Evolutionary conservation across 2,113 vertebrate species (phyloP).

Genomic region (Varanus salvator): DNA sequence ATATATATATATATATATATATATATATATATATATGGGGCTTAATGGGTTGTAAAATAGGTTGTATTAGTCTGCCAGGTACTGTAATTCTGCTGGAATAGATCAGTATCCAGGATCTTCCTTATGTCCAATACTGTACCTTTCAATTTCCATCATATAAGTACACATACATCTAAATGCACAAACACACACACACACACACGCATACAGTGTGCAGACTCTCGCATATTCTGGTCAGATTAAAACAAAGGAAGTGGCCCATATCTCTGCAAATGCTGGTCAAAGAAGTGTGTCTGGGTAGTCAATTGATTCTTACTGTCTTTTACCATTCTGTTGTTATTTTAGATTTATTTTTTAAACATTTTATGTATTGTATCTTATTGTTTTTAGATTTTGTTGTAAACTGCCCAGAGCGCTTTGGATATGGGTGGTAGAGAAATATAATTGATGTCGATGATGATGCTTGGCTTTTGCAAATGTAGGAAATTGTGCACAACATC

Average conservation of each 20-base stretch:
- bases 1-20: too few species aligned
- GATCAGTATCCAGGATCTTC: not conserved
- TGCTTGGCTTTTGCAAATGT: not conserved
- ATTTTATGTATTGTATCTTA: too few species aligned
- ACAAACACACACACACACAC: too few species aligned
- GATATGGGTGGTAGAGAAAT: too few species aligned
- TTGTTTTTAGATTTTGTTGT: too few species aligned
- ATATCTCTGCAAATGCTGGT: not conserved
- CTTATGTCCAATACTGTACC: not conserved
- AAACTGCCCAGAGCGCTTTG: too few species aligned
- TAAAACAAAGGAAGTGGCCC: not conserved
- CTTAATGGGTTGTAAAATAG: not conserved
- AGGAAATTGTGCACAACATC: not conserved
- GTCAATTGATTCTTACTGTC: not conserved
- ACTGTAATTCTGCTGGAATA: not conserved
- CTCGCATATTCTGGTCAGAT: not conserved
- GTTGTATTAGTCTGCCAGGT: not conserved
- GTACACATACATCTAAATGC: too few species aligned
- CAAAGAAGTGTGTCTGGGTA: not conserved
- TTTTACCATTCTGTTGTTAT: too few species aligned
- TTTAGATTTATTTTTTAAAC: too few species aligned
- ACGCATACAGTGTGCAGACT: not conserved
- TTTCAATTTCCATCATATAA: not conserved
- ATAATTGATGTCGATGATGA: not conserved
- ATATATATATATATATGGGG: too few species aligned